Evolutionary conservation across 2,797 vertebrate genomes (phyloP).

Genomic region (Podargus strigoides): DNA sequence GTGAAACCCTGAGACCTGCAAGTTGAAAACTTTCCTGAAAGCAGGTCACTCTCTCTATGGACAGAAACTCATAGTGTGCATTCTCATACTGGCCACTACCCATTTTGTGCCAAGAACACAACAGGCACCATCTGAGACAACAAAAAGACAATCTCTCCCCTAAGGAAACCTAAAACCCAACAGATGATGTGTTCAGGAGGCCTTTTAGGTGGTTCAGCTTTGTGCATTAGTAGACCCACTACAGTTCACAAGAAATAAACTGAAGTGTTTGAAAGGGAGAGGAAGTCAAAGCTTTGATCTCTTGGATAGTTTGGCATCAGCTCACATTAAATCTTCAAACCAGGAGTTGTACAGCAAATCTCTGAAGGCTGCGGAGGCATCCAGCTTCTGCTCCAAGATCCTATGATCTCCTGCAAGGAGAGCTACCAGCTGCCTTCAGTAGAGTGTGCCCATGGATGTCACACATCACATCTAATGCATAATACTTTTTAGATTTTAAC

Average conservation of each 20-base stretch:
- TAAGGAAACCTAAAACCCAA: not conserved
- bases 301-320: not conserved
- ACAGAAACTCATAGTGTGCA: not conserved
- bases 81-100: not conserved
- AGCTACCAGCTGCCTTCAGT: not conserved
- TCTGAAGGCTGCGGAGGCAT: not conserved
- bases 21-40: not conserved
- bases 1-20: not conserved
- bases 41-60: not conserved
- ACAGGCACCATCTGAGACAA: not conserved
- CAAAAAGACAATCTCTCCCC: not conserved
- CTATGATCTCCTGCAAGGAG: not conserved
- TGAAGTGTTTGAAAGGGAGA: not conserved
- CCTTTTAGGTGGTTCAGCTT: not conserved
- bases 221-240: not conserved
- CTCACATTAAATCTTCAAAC: not conserved
- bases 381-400: not conserved
- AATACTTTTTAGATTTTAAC: not conserved
- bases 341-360: not conserved
- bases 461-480: not conserved
- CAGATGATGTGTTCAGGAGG: not conserved
- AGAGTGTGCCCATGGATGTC: fast-evolving
- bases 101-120: not conserved
- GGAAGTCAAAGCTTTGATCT: not conserved
- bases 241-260: not conserved